phyloP scores from a whole-genome alignment of 2,888 invertebrate genomes.

The Lamproptera curius region DNA sequence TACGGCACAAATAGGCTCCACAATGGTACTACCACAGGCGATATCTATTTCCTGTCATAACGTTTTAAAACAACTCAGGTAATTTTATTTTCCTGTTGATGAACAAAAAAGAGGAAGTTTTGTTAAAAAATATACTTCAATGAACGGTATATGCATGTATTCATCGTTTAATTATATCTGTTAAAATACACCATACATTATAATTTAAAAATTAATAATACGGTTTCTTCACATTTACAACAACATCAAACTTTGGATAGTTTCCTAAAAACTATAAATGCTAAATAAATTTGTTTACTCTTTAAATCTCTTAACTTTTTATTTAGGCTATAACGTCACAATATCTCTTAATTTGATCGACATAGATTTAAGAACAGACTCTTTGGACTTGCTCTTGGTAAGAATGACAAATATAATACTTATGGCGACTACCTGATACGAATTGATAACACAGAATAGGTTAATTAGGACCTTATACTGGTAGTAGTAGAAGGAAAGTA shows the following conservation, averaged over 20 bases:
- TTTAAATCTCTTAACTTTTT: background rate
- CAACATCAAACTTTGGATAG: too few species aligned
- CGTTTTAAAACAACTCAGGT: too few species aligned
- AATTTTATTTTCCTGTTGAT: too few species aligned
- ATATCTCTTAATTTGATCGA: slow-evolving; percentile 21
- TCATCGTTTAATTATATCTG: too few species aligned
- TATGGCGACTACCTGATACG: slow-evolving; percentile 36
- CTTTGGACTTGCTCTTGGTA: slow-evolving; percentile 22
- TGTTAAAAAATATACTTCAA: too few species aligned
- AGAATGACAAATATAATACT: slow-evolving; percentile 35
- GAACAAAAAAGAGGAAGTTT: too few species aligned
- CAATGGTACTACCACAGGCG: too few species aligned
- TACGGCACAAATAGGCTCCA: too few species aligned
- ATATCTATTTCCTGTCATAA: too few species aligned
- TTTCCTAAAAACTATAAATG: background rate
- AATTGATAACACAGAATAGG: slow-evolving; percentile 39
- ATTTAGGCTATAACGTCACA: background rate
- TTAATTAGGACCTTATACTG: slow-evolving; percentile 21
- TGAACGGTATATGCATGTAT: too few species aligned
- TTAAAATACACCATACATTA: too few species aligned
- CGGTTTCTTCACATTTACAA: background rate
- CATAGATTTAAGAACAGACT: slow-evolving; percentile 19
- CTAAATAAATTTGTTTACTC: background rate
- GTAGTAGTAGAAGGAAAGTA: slow-evolving; percentile 29
- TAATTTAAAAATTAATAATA: too few species aligned